Percentiles rank a stretch among this genome's conserved stretches.
Evolutionary conservation across 2,113 vertebrate genomes (phyloP).

Genomic region (Recurvirostra avosetta): DNA sequence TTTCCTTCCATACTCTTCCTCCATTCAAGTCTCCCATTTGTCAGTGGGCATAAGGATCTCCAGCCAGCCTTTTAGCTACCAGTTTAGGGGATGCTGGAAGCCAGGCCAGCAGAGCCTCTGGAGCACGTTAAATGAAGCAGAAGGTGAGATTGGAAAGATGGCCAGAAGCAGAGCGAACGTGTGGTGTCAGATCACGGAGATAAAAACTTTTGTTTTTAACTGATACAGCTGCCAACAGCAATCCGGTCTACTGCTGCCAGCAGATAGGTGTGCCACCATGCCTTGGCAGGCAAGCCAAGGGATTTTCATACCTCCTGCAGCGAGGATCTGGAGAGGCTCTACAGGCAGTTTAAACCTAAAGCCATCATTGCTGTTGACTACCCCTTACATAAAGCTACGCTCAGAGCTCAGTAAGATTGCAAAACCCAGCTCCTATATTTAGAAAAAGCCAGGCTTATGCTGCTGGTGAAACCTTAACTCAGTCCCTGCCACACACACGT

Average conservation of each 20-base stretch:
- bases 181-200: slow-evolving; percentile 1
- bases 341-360: not conserved
- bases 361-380: not conserved
- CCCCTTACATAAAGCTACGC: not conserved
- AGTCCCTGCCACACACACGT: not conserved
- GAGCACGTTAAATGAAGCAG: not conserved
- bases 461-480: not conserved
- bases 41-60: not conserved
- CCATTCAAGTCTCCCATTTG: not conserved
- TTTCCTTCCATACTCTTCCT: not conserved
- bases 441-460: not conserved
- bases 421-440: not conserved
- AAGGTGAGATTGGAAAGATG: slow-evolving; percentile 1
- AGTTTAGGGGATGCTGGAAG: not conserved
- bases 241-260: not conserved
- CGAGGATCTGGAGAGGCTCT: not conserved
- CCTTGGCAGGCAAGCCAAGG: not conserved
- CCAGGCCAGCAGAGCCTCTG: not conserved
- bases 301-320: not conserved
- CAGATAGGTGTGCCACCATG: not conserved
- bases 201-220: slow-evolving; percentile 13
- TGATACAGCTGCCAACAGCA: not conserved
- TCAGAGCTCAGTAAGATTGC: not conserved
- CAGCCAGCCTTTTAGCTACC: not conserved
- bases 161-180: not conserved